Conservation (phyloP, 1,140 invertebrate species). For the Drosophila setifemur region DNA sequence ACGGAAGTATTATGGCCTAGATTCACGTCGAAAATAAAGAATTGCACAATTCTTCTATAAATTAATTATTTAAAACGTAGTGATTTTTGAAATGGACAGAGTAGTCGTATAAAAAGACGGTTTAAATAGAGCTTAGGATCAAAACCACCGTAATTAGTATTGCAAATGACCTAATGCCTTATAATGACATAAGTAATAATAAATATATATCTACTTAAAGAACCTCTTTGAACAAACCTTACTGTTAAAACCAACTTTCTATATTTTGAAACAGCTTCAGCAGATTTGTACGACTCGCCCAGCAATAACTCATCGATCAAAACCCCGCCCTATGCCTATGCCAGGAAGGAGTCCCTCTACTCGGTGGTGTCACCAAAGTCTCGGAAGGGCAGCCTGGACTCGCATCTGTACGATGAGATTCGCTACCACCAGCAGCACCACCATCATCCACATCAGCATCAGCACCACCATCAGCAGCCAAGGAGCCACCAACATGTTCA, state of each 20-base stretch:
- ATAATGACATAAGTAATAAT: no score
- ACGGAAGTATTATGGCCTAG: no score
- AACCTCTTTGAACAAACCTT: no score
- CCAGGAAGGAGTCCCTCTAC: slow-evolving; percentile 76
- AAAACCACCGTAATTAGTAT: no score
- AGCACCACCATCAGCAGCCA: slow-evolving; percentile 31
- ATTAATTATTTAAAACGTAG: no score
- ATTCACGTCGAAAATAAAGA: no score
- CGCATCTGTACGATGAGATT: slow-evolving; percentile 79
- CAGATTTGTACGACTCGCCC: slow-evolving; percentile 76
- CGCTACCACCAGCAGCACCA: slow-evolving; percentile 74
- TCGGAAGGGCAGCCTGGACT: slow-evolving; percentile 75
- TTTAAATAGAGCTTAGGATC: no score
- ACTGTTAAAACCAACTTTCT: not conserved
- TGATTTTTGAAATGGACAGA: no score
- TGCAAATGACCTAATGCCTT: no score
- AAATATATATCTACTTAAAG: no score
- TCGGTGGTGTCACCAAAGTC: slow-evolving; percentile 73
- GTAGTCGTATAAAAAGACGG: no score
- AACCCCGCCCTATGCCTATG: slow-evolving; percentile 69
- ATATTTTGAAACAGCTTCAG: slow-evolving; percentile 34
- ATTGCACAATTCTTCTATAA: no score
- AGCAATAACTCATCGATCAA: slow-evolving; percentile 75
- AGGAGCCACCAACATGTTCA: slow-evolving; percentile 26
- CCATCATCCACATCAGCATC: slow-evolving; percentile 23